Evolutionary conservation across 2,888 invertebrate species (phyloP), one percentile per base, ranked within the genome.

Genomic region (Campaea margaritaria): DNA sequence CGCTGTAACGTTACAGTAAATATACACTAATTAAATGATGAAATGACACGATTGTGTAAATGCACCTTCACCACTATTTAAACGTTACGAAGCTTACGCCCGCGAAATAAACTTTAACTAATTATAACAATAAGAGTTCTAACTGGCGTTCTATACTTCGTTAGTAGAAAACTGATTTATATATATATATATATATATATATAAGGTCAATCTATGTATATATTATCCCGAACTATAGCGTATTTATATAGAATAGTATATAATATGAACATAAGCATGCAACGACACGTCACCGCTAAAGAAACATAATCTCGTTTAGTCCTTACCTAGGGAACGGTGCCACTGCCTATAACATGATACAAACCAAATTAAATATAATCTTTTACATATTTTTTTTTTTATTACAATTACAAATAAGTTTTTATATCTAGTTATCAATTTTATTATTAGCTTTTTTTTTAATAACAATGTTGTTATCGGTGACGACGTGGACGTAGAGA

Each of bases 11-110:
- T 36, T 43, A 42, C 36, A 21, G 21, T 21, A 34, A n/a, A 31
- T 45, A 45, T 10, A 55, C 44, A 58, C 47, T 60, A 42, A 55
- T 48, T 38, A 58, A 61, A 68, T 31, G 43, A 61, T 52, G 59
- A 62, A 44, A 66, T 49, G 54, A 64, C 15, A 50, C 43, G 49
- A 49, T 34, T 50, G 74, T 79, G 77, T 89, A 89, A 89, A 89
- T 89, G 88, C 89, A 87, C 89, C 89, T 83, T 82, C 88, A 89
- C 88, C 88, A 76, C 74, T 63, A 62, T 66, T 54, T 64, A 50
- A 60, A 52, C 42, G 60, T 55, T 55, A 56, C 59, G n/a, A 61
- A 65, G 44, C 59, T 57, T 27, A 27, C 50, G 55, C 47, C 39
- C 41, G 44, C 21, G 49, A 49, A 52, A 41, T 58, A 47, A 47